Conservation (phyloP, 2,888 invertebrate genomes). For the Rhorus exstirpatorius region DNA sequence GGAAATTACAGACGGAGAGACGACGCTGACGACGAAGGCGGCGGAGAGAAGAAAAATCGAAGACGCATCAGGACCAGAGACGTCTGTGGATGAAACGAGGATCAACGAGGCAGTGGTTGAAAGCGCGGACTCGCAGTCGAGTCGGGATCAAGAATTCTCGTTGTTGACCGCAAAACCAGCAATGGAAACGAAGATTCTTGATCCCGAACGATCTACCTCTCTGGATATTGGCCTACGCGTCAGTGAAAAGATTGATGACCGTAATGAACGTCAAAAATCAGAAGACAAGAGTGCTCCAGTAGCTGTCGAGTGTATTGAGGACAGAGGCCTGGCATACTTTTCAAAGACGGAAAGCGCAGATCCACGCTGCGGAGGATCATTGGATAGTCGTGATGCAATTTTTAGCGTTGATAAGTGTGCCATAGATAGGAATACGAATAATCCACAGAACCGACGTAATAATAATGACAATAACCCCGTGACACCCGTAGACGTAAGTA, state of each 20-base stretch:
- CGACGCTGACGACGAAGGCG: constrained; percentile 17
- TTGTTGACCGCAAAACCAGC: constrained; percentile 42
- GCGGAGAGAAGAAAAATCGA: constrained; percentile 42
- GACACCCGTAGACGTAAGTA: constrained; percentile 83
- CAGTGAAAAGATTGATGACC: constrained; percentile 72
- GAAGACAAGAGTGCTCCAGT: constrained; percentile 41
- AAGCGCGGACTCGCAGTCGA: constrained; percentile 14
- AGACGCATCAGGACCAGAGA: constrained; percentile 43
- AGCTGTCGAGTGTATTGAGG: constrained; percentile 34
- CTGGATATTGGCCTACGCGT: constrained; percentile 58
- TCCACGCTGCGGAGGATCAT: constrained; percentile 15
- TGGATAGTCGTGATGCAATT: constrained; percentile 52
- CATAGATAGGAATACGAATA: constrained; percentile 79
- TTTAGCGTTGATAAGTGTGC: constrained; percentile 80
- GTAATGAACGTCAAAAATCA: constrained; percentile 36
- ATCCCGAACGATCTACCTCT: constrained; percentile 11
- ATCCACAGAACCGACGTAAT: constrained; percentile 76
- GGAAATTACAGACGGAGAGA: constrained; percentile 60
- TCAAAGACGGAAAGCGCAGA: constrained; percentile 35
- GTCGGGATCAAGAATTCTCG: constrained; percentile 2
- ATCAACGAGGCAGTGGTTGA: constrained; percentile 51
- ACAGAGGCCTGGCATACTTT: constrained; percentile 33
- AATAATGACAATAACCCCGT: constrained; percentile 84
- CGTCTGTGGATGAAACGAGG: constrained; percentile 64
- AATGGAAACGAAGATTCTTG: constrained; percentile 21